Conservation (phyloP, 2,888 invertebrate species). For the Diabrotica balteata region DNA sequence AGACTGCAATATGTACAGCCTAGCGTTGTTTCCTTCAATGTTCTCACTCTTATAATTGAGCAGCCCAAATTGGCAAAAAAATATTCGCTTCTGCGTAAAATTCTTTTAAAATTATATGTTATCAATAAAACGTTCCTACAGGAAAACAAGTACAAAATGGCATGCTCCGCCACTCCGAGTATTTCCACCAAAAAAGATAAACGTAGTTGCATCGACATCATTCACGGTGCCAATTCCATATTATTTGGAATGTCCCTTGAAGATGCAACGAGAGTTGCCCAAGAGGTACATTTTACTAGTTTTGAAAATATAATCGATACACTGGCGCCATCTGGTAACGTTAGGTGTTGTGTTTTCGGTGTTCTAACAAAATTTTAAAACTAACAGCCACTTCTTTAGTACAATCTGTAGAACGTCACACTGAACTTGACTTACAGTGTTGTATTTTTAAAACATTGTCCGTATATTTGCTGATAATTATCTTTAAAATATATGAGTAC, state of each 20-base stretch:
- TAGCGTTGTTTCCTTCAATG: too few relatives aligned
- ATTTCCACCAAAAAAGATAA: constrained; percentile 41
- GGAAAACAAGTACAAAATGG: constrained; percentile 43
- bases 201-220: constrained; percentile 47
- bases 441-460: too few relatives aligned
- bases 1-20: too few relatives aligned
- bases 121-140: constrained; percentile 26
- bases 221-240: constrained; percentile 46
- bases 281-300: constrained; percentile 43
- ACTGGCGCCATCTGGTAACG: constrained; percentile 37
- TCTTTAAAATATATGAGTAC: too few relatives aligned
- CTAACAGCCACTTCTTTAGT: too few relatives aligned
- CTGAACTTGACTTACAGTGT: too few relatives aligned
- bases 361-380: constrained; percentile 24
- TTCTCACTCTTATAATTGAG: too few relatives aligned
- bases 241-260: constrained; percentile 50
- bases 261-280: constrained; percentile 47
- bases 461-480: too few relatives aligned
- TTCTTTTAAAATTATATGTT: too few relatives aligned
- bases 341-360: constrained; percentile 38
- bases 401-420: too few relatives aligned
- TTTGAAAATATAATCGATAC: constrained; percentile 16
- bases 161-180: constrained; percentile 36
- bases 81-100: too few relatives aligned
- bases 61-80: too few relatives aligned